These are phyloP conservation scores for Eupithecia abbreviata DNA, from an alignment of 2,888 invertebrate species.

Conservation along the genomic window DNA sequence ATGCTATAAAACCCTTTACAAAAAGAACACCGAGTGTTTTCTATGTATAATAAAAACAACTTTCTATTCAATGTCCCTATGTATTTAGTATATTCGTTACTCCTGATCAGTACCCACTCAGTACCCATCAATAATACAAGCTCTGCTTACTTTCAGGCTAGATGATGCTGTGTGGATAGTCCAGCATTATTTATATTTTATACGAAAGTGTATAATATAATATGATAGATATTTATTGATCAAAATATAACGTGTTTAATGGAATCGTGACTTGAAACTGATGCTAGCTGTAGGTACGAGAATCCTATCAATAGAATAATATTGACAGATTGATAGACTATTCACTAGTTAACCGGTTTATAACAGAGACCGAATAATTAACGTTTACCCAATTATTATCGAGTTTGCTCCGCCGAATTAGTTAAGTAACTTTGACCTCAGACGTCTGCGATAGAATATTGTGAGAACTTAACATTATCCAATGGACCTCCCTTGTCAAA, in stretches of 20 bases:
- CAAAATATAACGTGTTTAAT: background rate
- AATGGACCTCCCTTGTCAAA: background rate
- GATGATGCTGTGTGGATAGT: background rate
- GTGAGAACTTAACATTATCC: background rate
- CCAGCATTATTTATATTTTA: background rate
- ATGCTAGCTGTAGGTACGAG: background rate
- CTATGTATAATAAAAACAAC: background rate
- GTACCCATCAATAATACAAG: too few relatives aligned
- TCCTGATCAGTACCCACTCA: background rate
- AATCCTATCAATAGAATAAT: background rate
- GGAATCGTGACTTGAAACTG: background rate
- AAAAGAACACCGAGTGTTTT: background rate
- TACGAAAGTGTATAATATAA: too few relatives aligned
- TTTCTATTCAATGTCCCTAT: background rate
- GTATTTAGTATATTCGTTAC: background rate
- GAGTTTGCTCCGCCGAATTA: conserved; percentile 18
- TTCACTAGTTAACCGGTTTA: background rate
- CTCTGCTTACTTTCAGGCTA: background rate
- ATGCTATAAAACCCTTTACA: background rate
- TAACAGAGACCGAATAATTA: background rate
- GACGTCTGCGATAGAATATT: conserved; percentile 12
- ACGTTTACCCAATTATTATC: background rate
- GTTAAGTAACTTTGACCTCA: conserved; percentile 6
- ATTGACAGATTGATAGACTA: background rate
- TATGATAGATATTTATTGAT: background rate